Base-by-base conservation (phyloP, 2,113 vertebrate genomes). In the Beaufortia kweichowensis region DNA sequence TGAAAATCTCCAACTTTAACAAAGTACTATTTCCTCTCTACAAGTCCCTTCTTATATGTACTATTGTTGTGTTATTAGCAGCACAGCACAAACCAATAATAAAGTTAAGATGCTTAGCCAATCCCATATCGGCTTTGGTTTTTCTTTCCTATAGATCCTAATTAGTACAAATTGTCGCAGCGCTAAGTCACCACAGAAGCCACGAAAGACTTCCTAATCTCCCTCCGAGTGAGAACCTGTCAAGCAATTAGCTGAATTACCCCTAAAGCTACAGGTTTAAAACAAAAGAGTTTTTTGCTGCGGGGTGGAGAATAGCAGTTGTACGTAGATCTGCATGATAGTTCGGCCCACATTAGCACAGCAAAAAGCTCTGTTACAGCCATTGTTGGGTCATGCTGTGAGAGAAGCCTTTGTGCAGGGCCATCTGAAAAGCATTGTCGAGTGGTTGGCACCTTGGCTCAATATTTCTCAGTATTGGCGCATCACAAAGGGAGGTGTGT, bases 151-250 rank as follows among this genome's bases (percentile, higher is more conserved):
- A 79, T 79, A 79, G 65, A 67, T 81, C 74, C 83, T 85, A 86
- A 88, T 83, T 75, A 80, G 74, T 82, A 86, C 85, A 86, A 84
- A 86, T 87, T 84, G 76, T 78, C 73, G 26, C 72, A 39, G 48
- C 21, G 28, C 76, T 83, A 84, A 88, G 70, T 83, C 77, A 79
- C 72, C 62, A 60, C 72, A 74, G 43, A 83, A 81, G 77, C 72
- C 70, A 78, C 78, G 59, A 84, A 86, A 85, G 69, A 83, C 82
- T 83, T 85, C 82, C 83, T 83, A 84, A 85, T 86, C 84, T 86
- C 74, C 71, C 62, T 79, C 79, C 24, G 70, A 82, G 81, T 85
- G 53, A 81, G 79, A 84, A 79, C 76, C 59, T 68, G 79, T 79
- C 75, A 65, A 65, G 79, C 84, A 81, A 85, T 86, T 84, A 84